Conservation (phyloP, 1,140 invertebrate species). For the Parasteatoda tepidariorum region DNA sequence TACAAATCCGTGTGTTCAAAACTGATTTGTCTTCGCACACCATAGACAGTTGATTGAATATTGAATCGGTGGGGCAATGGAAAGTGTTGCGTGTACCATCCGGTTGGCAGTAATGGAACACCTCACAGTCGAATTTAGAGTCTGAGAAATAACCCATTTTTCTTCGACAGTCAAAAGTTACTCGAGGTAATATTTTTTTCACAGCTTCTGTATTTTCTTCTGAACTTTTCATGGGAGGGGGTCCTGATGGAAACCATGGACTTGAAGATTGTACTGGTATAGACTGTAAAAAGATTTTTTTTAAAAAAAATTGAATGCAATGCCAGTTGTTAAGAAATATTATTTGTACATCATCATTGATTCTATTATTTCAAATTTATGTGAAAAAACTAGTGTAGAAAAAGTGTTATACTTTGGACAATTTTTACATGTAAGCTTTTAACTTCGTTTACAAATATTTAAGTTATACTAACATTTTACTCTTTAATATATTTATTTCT, state of each 20-base stretch:
- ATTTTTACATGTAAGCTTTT: too few relatives aligned
- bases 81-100: slow-evolving; percentile 64
- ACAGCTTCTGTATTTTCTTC: slow-evolving; percentile 33
- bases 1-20: slow-evolving; percentile 23
- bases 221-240: not conserved
- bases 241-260: slow-evolving; percentile 39
- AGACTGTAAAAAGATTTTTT: not conserved
- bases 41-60: slow-evolving; percentile 64
- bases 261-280: not conserved
- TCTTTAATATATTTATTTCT: too few relatives aligned
- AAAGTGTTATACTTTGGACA: too few relatives aligned
- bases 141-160: slow-evolving; percentile 65
- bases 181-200: slow-evolving; percentile 61
- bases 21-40: slow-evolving; percentile 61
- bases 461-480: too few relatives aligned
- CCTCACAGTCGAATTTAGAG: slow-evolving; percentile 63
- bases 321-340: not conserved
- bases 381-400: too few relatives aligned
- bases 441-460: too few relatives aligned
- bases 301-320: not conserved
- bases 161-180: slow-evolving; percentile 64
- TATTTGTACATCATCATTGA: not conserved
- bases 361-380: not conserved
- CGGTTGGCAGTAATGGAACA: slow-evolving; percentile 65
- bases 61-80: slow-evolving; percentile 60